Evolutionary conservation across 1,140 invertebrate species (phyloP), one percentile per base, ranked within the genome.

Genomic region (Solen grandis): DNA sequence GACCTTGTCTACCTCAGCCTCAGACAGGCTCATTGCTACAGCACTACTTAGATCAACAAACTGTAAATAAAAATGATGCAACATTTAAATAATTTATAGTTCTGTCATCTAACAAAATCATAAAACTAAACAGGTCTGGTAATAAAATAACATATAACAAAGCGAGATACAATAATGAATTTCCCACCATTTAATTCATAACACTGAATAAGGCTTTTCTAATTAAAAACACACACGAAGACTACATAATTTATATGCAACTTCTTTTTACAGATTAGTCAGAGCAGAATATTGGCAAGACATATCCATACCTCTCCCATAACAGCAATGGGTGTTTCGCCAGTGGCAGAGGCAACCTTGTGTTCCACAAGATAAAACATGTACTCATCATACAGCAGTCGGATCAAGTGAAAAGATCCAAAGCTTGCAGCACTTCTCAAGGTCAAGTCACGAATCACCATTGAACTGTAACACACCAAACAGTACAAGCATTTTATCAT

Each of bases 301-400:
- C n/a, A n/a, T n/a, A n/a, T n/a, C n/a, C 90, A 86, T n/a, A 91
- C 90, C 70, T 92, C 90, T 25, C 91, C 96, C 95, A 99, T 98
- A 70, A 99, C 97, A 83, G 97, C 97, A 90, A 99, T 99, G 55
- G 97, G 97, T 70, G 98, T 97, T 63, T 96, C 95, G 52, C 96
- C 96, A 50, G 95, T 96, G 33, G 97, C 97, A 88, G 96, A 94
- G 27, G 99, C 98, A 31, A 99, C 97, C 92, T 97, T 96, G 91
- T 98, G 97, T 93, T 99, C 99, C 84, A 99, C 97, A 83, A 99
- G 94, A 92, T 99, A 99, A 93, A 99, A 99, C 96, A 99, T 99
- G 91, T 99, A 99, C 92, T 99, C 99, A 92, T 99, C 98, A 92
- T 98, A 99, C 27, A 99, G 94, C 83, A 99, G 93, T 57, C 98